Percentiles rank a stretch among this genome's conserved stretches.
phyloP scores from a whole-genome alignment of 2,797 vertebrate species.

The Cryptoblepharus egeriae region DNA sequence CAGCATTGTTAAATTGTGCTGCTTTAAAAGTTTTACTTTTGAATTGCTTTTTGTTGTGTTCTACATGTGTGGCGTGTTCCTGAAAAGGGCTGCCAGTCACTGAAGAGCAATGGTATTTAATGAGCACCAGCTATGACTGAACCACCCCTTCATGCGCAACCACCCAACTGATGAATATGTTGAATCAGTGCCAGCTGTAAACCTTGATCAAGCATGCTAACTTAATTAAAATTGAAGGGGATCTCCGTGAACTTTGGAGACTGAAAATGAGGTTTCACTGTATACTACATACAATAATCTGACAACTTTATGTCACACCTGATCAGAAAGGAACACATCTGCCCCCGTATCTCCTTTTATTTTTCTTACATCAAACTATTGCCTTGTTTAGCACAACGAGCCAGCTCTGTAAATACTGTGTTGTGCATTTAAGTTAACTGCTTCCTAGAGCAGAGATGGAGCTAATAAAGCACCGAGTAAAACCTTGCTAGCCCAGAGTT shows the following conservation, averaged over 20 bases:
- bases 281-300: neutral
- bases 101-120: too few species aligned
- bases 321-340: neutral
- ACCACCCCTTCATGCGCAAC: neutral
- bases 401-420: conserved; percentile 61
- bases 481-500: conserved; percentile 34
- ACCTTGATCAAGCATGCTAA: neutral
- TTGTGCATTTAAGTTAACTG: conserved; percentile 50
- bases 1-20: conserved; percentile 25
- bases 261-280: neutral
- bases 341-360: conserved; percentile 23
- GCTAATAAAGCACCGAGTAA: conserved; percentile 67
- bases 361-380: conserved; percentile 52
- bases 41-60: neutral
- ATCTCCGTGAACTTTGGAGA: neutral
- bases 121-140: neutral
- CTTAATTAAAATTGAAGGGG: neutral
- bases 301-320: neutral
- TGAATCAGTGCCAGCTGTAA: neutral
- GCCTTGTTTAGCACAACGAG: conserved; percentile 50
- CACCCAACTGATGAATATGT: neutral
- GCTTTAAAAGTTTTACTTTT: conserved; percentile 31
- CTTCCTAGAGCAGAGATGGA: conserved; percentile 62
- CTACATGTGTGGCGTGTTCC: neutral
- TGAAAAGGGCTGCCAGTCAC: neutral